Evolutionary conservation across 2,888 invertebrate species (phyloP), one percentile per base, ranked within the genome.

Genomic region (Drymonia ruficornis): DNA sequence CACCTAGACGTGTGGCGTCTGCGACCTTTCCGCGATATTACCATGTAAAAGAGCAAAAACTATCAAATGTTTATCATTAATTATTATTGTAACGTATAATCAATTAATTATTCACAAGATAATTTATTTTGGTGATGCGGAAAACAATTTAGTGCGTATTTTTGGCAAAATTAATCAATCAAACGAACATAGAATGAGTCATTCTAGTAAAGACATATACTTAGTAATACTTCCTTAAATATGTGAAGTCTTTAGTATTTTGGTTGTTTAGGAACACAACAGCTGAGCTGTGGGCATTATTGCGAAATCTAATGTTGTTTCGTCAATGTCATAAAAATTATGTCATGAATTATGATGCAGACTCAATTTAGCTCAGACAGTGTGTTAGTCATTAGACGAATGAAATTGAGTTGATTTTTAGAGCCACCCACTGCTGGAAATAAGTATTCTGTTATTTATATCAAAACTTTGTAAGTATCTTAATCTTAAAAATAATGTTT

Each of bases 1-100:
- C 81, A 76, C 67, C 61, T 59, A 65, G 68, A 76, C 75, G 69
- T 67, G 77, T 76, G 73, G 72, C 72, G 75, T 75, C 67, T 69
- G 71, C 72, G 69, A 71, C 66, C 65, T 65, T 66, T 66, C 55
- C 61, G 60, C 61, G 56, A 66, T 66, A 62, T 61, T 56, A 50
- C 57, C 67, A 49, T 59, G 47, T 53, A 61, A 59, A 64, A 57
- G 55, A 43, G 50, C 55, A 56, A 48, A 56, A 59, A 45, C 55
- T 56, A 63, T 60, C 55, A 53, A 70, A 64, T 69, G 53, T 54
- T 53, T 50, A 59, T 59, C 43, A 57, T 56, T 54, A 49, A 50
- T 55, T 47, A 46, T 28, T 51, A 52, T 63, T 62, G 46, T 43
- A 43, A 19, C 43, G 43, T 19, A 11, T n/a, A 18, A 19, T 6